A percentile compares a stretch with the other conserved stretches of the same genome.
Evolutionary conservation across 2,888 invertebrate genomes (phyloP).

Genomic region (Anagyrus pseudococci): DNA sequence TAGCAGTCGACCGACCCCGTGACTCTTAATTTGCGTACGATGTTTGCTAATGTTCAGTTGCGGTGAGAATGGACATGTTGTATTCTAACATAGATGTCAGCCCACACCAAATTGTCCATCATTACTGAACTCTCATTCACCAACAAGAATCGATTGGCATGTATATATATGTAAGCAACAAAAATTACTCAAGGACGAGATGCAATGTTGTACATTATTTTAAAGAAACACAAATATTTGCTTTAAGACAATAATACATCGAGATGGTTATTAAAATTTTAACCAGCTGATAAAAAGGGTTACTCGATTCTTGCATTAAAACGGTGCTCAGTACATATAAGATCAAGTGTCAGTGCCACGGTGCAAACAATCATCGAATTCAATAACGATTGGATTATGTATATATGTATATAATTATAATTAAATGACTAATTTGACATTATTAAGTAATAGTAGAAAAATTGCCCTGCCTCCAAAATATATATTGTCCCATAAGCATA

Average conservation of each 20-base stretch:
- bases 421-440: slow-evolving; percentile 51
- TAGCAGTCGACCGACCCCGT: not conserved
- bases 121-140: slow-evolving; percentile 27
- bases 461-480: slow-evolving; percentile 46
- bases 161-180: not conserved
- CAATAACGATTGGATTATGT: slow-evolving; percentile 57
- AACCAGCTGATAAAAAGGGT: no score
- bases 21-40: slow-evolving; percentile 46
- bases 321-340: slow-evolving; percentile 42
- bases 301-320: slow-evolving; percentile 30
- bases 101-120: slow-evolving; percentile 62
- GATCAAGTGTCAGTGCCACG: slow-evolving; percentile 60
- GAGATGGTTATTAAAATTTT: no score
- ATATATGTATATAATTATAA: no score
- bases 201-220: no score
- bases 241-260: no score
- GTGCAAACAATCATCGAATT: slow-evolving; percentile 62
- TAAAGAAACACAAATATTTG: no score
- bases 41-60: slow-evolving; percentile 53
- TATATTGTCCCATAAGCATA: slow-evolving; percentile 52
- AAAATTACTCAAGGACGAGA: no score
- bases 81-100: slow-evolving; percentile 62
- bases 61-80: slow-evolving; percentile 59
- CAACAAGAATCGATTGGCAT: slow-evolving; percentile 27
- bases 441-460: slow-evolving; percentile 48